These are phyloP conservation scores for Theonella swinhoei DNA, from an alignment of 37 sponge, comb jelly and placozoan species.

Conservation along the genomic window DNA sequence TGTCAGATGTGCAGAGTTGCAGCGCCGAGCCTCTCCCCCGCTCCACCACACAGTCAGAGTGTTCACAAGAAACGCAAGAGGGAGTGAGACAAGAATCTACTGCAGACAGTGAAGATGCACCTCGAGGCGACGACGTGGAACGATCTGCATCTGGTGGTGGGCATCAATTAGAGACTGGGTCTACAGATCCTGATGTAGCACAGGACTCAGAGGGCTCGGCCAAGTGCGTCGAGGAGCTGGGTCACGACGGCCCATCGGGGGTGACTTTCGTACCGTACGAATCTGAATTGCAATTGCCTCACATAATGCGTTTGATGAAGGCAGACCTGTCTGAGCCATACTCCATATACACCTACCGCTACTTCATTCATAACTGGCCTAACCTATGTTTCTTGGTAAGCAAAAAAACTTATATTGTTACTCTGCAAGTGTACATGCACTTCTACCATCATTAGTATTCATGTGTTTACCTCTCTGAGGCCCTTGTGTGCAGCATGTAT, in stretches of 20 bases:
- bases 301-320: conserved; percentile 91
- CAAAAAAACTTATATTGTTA: no score
- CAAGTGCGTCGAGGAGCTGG: neutral
- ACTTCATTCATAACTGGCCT: conserved; percentile 99
- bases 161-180: conserved; percentile 20
- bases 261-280: conserved; percentile 75
- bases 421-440: no score
- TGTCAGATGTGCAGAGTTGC: no score
- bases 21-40: no score
- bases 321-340: conserved; percentile 96
- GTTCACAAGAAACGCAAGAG: neutral
- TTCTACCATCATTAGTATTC: no score
- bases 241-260: conserved; percentile 8
- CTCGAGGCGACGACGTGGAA: neutral
- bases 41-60: no score
- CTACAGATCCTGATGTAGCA: neutral
- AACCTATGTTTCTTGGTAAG: conserved; percentile 73
- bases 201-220: neutral
- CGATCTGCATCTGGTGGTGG: neutral
- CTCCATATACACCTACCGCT: conserved; percentile 98
- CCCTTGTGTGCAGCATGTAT: no score
- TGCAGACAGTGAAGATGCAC: neutral
- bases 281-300: conserved; percentile 83
- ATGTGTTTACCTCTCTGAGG: no score
- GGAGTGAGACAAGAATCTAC: neutral